A percentile compares a stretch with the other conserved stretches of the same genome.
Evolutionary conservation across 2,888 invertebrate species (phyloP).

Genomic region (Dinocampus coccinellae): DNA sequence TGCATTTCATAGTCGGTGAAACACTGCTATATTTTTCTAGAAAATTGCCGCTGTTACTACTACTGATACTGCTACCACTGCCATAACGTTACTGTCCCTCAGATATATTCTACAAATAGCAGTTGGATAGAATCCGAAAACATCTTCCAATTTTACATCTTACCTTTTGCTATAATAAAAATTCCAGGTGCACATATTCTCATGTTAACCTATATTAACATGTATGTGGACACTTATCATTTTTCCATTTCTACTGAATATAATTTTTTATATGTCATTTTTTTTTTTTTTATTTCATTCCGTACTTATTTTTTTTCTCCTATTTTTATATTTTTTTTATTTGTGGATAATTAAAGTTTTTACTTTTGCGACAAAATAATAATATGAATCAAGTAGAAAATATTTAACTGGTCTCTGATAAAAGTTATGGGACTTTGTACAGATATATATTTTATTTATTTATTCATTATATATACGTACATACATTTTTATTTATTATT

Average conservation of each 20-base stretch:
- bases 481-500: no score
- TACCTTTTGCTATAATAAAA: slow-evolving; percentile 19
- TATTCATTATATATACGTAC: no score
- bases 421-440: slow-evolving; percentile 11
- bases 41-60: no score
- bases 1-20: slow-evolving; percentile 43
- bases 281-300: slow-evolving; percentile 10
- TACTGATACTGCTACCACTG: slow-evolving; percentile 10
- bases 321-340: not conserved
- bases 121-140: slow-evolving; percentile 24
- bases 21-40: slow-evolving; percentile 41
- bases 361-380: slow-evolving; percentile 26
- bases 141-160: slow-evolving; percentile 41
- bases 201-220: slow-evolving; percentile 10
- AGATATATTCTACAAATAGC: slow-evolving; percentile 17
- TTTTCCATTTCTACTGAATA: no score
- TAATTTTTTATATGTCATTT: slow-evolving; percentile 9
- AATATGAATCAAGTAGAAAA: slow-evolving; percentile 33
- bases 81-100: no score
- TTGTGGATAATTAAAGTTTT: slow-evolving; percentile 26
- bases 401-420: not conserved
- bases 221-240: slow-evolving; percentile 33
- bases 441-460: not conserved
- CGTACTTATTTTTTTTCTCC: not conserved
- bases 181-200: slow-evolving; percentile 34